These are phyloP conservation scores for Acipenser ruthenus DNA, from an alignment of 2,797 vertebrate species.

Conservation along the genomic window DNA sequence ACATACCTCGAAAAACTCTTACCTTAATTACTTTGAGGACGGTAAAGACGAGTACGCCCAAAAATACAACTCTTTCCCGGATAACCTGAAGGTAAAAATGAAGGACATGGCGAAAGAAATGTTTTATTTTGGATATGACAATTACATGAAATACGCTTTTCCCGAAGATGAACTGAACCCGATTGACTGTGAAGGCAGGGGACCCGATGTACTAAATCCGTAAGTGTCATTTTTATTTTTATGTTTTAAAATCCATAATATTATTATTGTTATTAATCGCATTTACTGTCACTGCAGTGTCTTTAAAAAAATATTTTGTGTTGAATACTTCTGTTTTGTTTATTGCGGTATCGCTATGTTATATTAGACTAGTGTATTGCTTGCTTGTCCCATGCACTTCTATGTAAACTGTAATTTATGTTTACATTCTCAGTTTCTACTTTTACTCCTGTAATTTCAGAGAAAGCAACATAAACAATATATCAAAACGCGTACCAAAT, in stretches of 20 bases:
- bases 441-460: too few relatives aligned
- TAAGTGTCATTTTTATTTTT: constrained; percentile 53
- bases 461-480: too few relatives aligned
- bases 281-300: too few relatives aligned
- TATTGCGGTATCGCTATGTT: too few relatives aligned
- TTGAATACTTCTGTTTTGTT: too few relatives aligned
- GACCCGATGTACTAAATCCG: constrained; percentile 86
- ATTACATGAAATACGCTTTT: constrained; percentile 94
- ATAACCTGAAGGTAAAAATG: constrained; percentile 71
- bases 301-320: background rate
- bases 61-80: constrained; percentile 78
- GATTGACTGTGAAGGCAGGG: constrained; percentile 84
- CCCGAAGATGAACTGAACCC: constrained; percentile 94
- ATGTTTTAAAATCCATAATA: background rate
- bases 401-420: too few relatives aligned
- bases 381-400: too few relatives aligned
- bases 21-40: constrained; percentile 62
- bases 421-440: too few relatives aligned
- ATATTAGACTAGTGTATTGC: too few relatives aligned
- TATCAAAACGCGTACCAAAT: too few relatives aligned
- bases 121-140: constrained; percentile 95
- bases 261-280: background rate
- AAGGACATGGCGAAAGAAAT: constrained; percentile 81
- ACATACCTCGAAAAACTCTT: constrained; percentile 45
- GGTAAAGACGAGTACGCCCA: constrained; percentile 76